Conservation (phyloP, 2,113 vertebrate species). For the Erpornis zantholeuca region DNA sequence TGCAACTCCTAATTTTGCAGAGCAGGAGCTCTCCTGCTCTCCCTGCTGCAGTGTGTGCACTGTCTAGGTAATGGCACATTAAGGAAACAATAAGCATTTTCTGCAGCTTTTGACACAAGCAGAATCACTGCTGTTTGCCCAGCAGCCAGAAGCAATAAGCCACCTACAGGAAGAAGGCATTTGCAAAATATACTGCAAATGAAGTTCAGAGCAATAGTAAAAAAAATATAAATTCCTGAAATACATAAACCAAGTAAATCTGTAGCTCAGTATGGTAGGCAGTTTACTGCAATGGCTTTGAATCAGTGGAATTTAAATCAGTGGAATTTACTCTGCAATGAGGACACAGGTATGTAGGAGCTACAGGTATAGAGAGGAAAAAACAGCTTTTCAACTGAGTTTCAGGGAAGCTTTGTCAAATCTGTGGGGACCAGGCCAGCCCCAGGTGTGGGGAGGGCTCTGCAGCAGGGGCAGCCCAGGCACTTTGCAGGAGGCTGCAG, state of each 20-base stretch:
- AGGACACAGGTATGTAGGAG: neutral
- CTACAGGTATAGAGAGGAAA: neutral
- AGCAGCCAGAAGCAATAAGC: neutral
- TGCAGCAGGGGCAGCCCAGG: neutral
- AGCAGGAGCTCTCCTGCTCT: neutral
- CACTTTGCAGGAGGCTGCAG: neutral
- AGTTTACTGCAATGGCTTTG: neutral
- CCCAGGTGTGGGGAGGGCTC: neutral
- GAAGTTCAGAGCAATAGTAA: neutral
- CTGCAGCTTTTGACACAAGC: slow-evolving; percentile 7
- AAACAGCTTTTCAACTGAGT: neutral
- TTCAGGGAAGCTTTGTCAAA: neutral
- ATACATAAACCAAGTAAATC: neutral
- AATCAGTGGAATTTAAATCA: neutral
- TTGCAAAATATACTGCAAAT: slow-evolving; percentile 12
- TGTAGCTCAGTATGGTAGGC: neutral
- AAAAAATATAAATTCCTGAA: neutral
- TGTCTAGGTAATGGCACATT: neutral
- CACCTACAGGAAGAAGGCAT: neutral
- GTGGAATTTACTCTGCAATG: neutral
- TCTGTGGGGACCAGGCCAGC: fast-evolving
- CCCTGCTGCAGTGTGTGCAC: neutral
- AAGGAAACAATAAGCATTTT: neutral
- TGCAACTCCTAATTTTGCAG: neutral
- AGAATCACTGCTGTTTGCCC: neutral